Evolutionary conservation across 2,888 invertebrate species (phyloP).

Genomic region (Tethea ocularis): DNA sequence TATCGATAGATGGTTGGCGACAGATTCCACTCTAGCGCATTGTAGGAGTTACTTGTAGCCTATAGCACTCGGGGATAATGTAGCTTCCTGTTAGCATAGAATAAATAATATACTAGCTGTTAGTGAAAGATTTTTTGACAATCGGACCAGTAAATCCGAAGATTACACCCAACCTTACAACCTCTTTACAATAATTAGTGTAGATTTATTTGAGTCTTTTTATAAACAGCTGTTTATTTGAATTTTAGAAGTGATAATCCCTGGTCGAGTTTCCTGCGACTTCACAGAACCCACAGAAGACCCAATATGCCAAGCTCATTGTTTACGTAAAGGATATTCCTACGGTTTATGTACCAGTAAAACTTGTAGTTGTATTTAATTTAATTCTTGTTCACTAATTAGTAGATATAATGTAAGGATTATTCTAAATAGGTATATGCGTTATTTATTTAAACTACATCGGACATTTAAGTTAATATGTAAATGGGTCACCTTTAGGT

Average conservation of each 20-base stretch:
- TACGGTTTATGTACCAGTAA: conserved; percentile 68
- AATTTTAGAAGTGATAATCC: conserved; percentile 38
- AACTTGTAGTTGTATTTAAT: conserved; percentile 71
- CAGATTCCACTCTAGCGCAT: no score
- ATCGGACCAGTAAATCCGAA: no score
- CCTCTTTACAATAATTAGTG: no score
- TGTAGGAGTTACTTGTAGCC: no score
- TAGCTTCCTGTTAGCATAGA: no score
- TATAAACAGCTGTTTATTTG: conserved; percentile 10
- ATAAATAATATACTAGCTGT: no score
- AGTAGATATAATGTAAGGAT: not conserved
- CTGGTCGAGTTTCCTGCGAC: conserved; percentile 52
- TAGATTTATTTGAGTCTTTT: no score
- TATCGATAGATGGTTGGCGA: no score
- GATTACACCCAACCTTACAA: no score
- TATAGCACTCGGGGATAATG: no score
- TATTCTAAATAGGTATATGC: not conserved
- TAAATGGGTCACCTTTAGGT: not conserved
- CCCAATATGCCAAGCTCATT: conserved; percentile 60
- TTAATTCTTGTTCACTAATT: conserved; percentile 31
- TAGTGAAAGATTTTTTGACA: no score
- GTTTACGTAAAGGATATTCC: conserved; percentile 70
- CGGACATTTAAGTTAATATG: not conserved
- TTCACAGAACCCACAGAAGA: conserved; percentile 62
- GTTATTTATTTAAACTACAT: not conserved